Conservation (phyloP, 2,797 vertebrate species). For the Peromyscus aztecus region DNA sequence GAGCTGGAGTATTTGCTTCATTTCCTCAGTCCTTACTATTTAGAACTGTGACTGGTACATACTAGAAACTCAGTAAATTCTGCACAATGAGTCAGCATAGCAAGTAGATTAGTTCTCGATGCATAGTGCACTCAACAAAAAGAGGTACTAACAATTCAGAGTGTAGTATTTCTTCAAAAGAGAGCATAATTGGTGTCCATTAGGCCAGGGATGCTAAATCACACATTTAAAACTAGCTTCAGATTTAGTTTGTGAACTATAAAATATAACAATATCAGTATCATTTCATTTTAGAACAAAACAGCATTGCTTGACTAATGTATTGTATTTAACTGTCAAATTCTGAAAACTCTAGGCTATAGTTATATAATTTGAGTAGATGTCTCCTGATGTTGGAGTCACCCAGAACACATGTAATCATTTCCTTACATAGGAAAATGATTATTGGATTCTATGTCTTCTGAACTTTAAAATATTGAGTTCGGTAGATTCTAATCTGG, state of each 20-base stretch:
- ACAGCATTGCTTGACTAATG: not conserved
- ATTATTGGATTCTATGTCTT: not conserved
- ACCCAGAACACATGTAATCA: not conserved
- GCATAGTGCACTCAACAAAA: not conserved
- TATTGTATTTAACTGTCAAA: not conserved
- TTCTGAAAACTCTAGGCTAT: not conserved
- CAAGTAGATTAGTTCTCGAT: not conserved
- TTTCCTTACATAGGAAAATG: not conserved
- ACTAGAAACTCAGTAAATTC: not conserved
- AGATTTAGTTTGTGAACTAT: not conserved
- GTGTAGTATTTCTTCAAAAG: not conserved
- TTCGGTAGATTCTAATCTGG: not conserved
- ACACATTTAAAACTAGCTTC: not conserved
- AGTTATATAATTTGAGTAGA: not conserved
- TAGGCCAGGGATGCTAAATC: not conserved
- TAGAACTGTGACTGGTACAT: not conserved
- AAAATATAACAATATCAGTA: not conserved
- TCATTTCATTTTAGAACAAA: slow-evolving; percentile 44
- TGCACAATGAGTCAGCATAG: not conserved
- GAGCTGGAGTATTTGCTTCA: not conserved
- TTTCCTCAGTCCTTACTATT: not conserved
- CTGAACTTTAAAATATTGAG: not conserved
- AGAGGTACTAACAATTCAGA: slow-evolving; percentile 16
- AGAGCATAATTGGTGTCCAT: not conserved
- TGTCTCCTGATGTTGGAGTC: not conserved